A percentile compares a stretch with the other conserved stretches of the same genome.
Evolutionary conservation across 2,113 vertebrate species (phyloP).

Genomic region (Gallinago paraguaiae): DNA sequence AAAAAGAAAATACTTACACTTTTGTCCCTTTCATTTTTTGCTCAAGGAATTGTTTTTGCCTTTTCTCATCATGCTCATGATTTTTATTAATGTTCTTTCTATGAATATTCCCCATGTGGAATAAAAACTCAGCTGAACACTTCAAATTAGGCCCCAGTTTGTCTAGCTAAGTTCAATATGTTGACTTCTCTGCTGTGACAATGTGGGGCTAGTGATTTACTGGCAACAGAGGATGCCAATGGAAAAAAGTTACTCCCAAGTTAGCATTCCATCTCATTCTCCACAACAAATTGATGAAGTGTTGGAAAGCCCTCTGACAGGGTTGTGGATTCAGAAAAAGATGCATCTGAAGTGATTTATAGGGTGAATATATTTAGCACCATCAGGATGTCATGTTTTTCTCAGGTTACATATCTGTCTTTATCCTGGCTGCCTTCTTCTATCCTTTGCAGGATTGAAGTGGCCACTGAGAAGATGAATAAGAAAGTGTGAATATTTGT

Average conservation of each 20-base stretch:
- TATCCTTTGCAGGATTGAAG: neutral
- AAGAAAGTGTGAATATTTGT: neutral
- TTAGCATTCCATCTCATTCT: neutral
- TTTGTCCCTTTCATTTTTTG: neutral
- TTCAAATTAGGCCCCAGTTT: neutral
- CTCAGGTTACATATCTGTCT: neutral
- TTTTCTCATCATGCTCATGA: neutral
- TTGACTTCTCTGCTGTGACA: neutral
- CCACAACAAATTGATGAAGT: neutral
- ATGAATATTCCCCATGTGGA: neutral
- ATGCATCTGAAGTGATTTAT: neutral
- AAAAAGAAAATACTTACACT: neutral
- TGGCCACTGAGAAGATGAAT: neutral
- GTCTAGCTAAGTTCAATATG: neutral
- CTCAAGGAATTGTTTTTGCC: neutral
- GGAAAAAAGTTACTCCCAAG: neutral
- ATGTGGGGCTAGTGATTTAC: neutral
- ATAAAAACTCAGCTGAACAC: neutral
- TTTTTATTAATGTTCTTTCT: neutral
- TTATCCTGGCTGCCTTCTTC: neutral
- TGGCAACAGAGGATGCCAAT: neutral
- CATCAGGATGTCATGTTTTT: neutral
- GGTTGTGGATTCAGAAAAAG: neutral
- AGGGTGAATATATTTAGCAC: neutral
- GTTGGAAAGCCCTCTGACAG: neutral